Percentiles rank a stretch among this genome's conserved stretches.
phyloP scores from a whole-genome alignment of 2,113 vertebrate species.

The Eulemur rufifrons region DNA sequence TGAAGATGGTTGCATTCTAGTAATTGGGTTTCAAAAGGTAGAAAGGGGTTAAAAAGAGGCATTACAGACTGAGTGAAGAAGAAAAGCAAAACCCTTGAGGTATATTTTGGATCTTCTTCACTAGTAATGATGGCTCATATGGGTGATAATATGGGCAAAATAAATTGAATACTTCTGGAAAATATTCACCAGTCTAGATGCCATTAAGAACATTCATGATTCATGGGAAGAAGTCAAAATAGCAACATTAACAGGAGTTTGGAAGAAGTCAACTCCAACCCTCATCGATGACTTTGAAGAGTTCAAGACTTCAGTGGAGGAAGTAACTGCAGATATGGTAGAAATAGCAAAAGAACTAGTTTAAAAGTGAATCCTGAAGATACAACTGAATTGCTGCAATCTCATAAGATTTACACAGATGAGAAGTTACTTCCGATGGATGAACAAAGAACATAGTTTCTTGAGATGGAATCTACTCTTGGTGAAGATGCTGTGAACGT shows the following conservation, averaged over 20 bases:
- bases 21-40: not conserved
- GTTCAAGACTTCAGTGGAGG: not conserved
- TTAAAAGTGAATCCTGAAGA: not conserved
- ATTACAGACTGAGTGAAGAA: not conserved
- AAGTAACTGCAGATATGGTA: not conserved
- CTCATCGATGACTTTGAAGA: not conserved
- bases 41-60: not conserved
- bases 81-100: not conserved
- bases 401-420: not conserved
- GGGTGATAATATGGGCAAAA: not conserved
- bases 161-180: not conserved
- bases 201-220: not conserved
- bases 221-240: not conserved
- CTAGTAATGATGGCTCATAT: not conserved
- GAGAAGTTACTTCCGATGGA: not conserved
- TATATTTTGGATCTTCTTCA: not conserved
- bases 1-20: not conserved
- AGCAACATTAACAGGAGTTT: not conserved
- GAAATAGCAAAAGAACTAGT: not conserved
- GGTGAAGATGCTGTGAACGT: not conserved
- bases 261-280: not conserved
- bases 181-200: not conserved
- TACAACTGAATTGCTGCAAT: not conserved
- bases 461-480: not conserved
- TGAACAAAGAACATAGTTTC: not conserved